Percentiles rank a stretch among this genome's conserved stretches.
These are phyloP conservation scores for Etheostoma perlongum DNA, from an alignment of 2,797 vertebrate genomes.

Conservation along the genomic window DNA sequence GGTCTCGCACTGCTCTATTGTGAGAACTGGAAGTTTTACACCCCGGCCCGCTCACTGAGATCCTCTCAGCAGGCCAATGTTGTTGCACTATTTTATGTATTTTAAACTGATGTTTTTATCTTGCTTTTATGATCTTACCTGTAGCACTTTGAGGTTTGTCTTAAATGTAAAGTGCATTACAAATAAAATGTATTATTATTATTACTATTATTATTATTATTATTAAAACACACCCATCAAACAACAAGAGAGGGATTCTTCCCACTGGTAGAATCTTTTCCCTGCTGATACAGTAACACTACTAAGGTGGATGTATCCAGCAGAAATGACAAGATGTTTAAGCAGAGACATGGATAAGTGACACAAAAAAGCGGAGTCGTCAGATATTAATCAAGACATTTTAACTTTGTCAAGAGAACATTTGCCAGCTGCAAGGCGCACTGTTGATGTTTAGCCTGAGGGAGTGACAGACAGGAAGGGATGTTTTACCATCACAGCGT, in stretches of 20 bases:
- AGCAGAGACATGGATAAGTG: constrained; percentile 39
- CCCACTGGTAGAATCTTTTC: constrained; percentile 26
- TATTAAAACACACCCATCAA: constrained; percentile 3
- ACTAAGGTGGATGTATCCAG: constrained; percentile 14
- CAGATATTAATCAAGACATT: constrained; percentile 78
- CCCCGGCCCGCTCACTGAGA: too few relatives aligned
- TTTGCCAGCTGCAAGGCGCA: constrained; percentile 69
- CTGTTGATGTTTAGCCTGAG: constrained; percentile 77
- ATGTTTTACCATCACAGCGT: constrained; percentile 73
- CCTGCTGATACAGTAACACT: constrained; percentile 30
- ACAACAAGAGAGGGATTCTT: constrained; percentile 20
- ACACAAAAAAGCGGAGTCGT: constrained; percentile 47
- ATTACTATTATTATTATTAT: too few relatives aligned
- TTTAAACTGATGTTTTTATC: too few relatives aligned
- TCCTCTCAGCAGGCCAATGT: too few relatives aligned
- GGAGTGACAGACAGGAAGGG: constrained; percentile 77
- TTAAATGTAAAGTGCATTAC: too few relatives aligned
- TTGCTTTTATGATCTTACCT: too few relatives aligned
- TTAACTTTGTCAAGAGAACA: constrained; percentile 79
- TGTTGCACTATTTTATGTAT: too few relatives aligned
- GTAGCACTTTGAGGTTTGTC: too few relatives aligned
- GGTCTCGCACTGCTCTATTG: too few relatives aligned
- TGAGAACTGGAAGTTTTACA: too few relatives aligned
- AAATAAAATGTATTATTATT: too few relatives aligned
- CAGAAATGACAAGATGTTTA: constrained; percentile 44